Base-by-base conservation (phyloP, 2,888 invertebrate species). In the Ectropis crepuscularia region DNA sequence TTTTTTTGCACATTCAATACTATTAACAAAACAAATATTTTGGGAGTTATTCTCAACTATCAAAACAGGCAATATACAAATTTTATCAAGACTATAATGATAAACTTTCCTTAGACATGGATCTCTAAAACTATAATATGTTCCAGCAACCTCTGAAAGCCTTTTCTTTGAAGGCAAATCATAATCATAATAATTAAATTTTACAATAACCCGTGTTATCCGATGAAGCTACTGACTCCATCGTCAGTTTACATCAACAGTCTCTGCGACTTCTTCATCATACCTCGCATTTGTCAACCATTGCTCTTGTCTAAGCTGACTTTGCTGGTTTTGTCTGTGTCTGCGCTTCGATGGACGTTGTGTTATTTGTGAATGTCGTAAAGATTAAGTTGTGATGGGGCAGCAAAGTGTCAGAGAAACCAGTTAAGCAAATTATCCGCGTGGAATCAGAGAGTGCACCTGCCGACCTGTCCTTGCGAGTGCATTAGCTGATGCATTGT, bases 351-450 rank as follows among this genome's bases (percentile, higher is more conserved):
- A 64, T 64, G 60, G 9, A 51, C 10, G 36, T 38, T 9, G n/a
- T 12, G 10, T 10, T 16, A n/a, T 1, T 51, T 38, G 12, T 8
- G 47, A 48, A 11, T 10, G 50, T 38, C 8, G 47, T 47, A 2
- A 16, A 58, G 38, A 6, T 42, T 12, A 59, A 5, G 37, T 60
- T 70, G 61, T 51, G 6, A 54, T 72, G 49, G 74, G 70, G 43
- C 54, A 57, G 78, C 73, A 73, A 85, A 82, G 83, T 87, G 86
- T 86, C 83, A 85, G 87, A 75, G 80, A 80, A 90, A 90, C 90
- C 88, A 83, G 90, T 90, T 90, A 90, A 85, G 89, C 83, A 90
- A 89, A 90, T 90, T 89, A 90, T 90, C 89, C 80, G 83, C 83
- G 75, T 82, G 75, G 88, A 88, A 90, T 89, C 88, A 86, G 83